Percentiles rank a stretch among this genome's conserved stretches.
phyloP scores from a whole-genome alignment of 1,140 invertebrate genomes.

The Drosophila teissieri region DNA sequence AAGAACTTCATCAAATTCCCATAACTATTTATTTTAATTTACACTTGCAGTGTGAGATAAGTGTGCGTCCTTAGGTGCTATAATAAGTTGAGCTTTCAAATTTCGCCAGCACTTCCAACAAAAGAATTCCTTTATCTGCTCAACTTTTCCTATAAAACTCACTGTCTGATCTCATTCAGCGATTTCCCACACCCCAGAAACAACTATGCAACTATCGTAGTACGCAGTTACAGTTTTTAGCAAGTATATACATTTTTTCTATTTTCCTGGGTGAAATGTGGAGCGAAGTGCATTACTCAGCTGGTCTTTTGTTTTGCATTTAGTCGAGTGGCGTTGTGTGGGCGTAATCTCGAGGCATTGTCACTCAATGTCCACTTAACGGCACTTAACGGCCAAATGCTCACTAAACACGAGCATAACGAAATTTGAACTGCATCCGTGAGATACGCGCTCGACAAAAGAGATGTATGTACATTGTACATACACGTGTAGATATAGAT shows the following conservation, averaged over 20 bases:
- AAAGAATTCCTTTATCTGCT: conserved; percentile 6
- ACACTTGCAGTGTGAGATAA: background rate
- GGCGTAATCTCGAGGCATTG: conserved; percentile 64
- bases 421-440: conserved; percentile 58
- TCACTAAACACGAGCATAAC: conserved; percentile 46
- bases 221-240: conserved; percentile 45
- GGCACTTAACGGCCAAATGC: conserved; percentile 64
- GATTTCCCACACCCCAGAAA: conserved; percentile 7
- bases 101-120: conserved; percentile 6
- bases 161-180: conserved; percentile 30
- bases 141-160: conserved; percentile 31
- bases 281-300: conserved; percentile 46
- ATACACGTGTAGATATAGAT: conserved; percentile 1
- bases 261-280: conserved; percentile 30
- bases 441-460: conserved; percentile 34
- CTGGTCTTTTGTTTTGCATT: conserved; percentile 50
- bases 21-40: background rate
- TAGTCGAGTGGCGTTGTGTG: conserved; percentile 47
- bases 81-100: conserved; percentile 1
- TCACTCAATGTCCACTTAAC: conserved; percentile 73
- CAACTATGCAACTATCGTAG: conserved; percentile 21
- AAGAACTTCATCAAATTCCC: too few relatives aligned
- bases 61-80: background rate
- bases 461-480: background rate
- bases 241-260: conserved; percentile 6